These are phyloP conservation scores for Minunthozetes semirufus DNA, from an alignment of 2,888 invertebrate genomes.

Conservation along the genomic window DNA sequence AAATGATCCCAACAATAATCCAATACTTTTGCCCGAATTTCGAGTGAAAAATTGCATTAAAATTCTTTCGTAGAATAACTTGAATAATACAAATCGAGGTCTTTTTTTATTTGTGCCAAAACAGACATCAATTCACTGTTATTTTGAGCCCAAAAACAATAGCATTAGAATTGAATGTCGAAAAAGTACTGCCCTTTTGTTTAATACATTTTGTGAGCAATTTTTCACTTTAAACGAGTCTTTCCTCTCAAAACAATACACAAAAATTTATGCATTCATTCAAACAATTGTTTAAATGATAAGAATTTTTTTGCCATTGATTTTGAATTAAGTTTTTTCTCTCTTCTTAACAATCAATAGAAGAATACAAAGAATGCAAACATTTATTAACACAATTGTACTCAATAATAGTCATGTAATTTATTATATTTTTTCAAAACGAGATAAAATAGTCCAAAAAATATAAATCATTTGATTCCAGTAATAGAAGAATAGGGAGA, in stretches of 20 bases:
- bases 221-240: too few species aligned
- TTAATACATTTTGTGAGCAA: too few species aligned
- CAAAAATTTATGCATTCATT: too few species aligned
- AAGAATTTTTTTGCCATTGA: not conserved
- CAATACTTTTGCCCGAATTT: not conserved
- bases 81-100: not conserved
- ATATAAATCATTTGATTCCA: not conserved
- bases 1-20: not conserved
- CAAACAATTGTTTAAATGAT: not conserved
- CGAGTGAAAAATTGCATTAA: not conserved
- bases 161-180: too few species aligned
- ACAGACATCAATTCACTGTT: not conserved
- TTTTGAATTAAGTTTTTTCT: not conserved
- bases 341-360: not conserved
- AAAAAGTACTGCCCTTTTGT: too few species aligned
- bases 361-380: not conserved
- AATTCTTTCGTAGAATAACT: not conserved
- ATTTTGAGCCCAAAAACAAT: too few species aligned
- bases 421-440: not conserved
- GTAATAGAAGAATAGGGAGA: not conserved
- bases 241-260: too few species aligned
- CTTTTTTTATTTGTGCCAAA: not conserved
- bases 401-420: not conserved
- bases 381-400: not conserved
- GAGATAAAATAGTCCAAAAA: not conserved